These are phyloP conservation scores for Tromatobia lineatoria DNA, from an alignment of 2,888 invertebrate genomes.

Conservation along the genomic window DNA sequence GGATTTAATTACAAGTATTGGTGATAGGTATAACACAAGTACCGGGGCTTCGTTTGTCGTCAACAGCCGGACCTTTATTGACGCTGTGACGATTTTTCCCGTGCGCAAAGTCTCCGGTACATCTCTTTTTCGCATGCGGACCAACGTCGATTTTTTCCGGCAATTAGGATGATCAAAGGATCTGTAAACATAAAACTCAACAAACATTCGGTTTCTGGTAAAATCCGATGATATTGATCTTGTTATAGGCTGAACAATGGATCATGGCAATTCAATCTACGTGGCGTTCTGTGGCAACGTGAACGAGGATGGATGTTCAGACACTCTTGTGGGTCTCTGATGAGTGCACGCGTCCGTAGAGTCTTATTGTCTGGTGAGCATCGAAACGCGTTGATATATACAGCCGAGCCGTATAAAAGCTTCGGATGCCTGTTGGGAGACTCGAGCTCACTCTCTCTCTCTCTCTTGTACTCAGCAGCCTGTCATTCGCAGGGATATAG, in stretches of 20 bases:
- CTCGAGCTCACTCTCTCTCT: slow-evolving; percentile 21
- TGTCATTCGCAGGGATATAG: slow-evolving; percentile 60
- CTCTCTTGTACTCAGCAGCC: slow-evolving; percentile 31
- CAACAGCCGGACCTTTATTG: slow-evolving; percentile 33
- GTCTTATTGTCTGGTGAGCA: slow-evolving; percentile 49
- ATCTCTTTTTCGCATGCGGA: slow-evolving; percentile 41
- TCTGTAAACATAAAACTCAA: background rate
- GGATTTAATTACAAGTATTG: slow-evolving; percentile 62
- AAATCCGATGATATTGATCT: slow-evolving; percentile 4
- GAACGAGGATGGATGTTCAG: slow-evolving; percentile 12
- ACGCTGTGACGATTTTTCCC: slow-evolving; percentile 20
- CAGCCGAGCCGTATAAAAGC: slow-evolving; percentile 26
- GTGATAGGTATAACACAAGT: slow-evolving; percentile 20
- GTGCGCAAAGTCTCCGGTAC: slow-evolving; percentile 1
- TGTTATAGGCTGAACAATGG: background rate
- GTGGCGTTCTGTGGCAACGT: background rate
- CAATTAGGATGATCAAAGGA: slow-evolving; percentile 32
- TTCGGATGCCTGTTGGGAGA: slow-evolving; percentile 34
- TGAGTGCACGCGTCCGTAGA: slow-evolving; percentile 20
- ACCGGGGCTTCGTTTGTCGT: slow-evolving; percentile 3
- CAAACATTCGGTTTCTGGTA: background rate
- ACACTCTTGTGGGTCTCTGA: slow-evolving; percentile 31
- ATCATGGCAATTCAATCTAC: slow-evolving; percentile 12
- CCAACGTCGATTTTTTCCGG: slow-evolving; percentile 21
- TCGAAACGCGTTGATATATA: slow-evolving; percentile 26